These are phyloP conservation scores for Oreohelix idahoensis DNA, from an alignment of 1,140 invertebrate species.

Conservation along the genomic window DNA sequence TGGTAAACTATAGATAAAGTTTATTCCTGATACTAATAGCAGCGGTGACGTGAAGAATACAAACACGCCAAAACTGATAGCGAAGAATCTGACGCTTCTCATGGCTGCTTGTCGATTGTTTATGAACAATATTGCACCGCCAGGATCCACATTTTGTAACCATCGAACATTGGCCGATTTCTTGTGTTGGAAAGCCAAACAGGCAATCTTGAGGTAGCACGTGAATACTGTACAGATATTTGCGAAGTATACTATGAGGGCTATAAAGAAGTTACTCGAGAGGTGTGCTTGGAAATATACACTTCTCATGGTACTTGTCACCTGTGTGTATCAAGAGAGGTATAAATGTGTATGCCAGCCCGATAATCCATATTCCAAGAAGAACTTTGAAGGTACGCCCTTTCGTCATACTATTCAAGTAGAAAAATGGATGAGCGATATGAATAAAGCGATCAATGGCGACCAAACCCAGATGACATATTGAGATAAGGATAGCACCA, in stretches of 20 bases:
- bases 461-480: neutral
- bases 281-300: neutral
- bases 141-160: neutral
- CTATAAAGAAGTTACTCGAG: neutral
- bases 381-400: neutral
- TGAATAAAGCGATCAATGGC: neutral
- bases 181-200: neutral
- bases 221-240: neutral
- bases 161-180: neutral
- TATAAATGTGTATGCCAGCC: neutral
- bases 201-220: neutral
- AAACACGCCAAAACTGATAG: neutral
- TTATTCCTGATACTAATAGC: neutral
- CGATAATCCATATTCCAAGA: neutral
- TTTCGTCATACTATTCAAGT: neutral
- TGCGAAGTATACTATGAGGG: neutral
- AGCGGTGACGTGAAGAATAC: neutral
- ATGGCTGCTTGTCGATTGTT: neutral
- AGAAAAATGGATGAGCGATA: slow-evolving; percentile 1
- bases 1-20: neutral
- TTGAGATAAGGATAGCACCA: neutral
- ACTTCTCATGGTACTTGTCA: neutral
- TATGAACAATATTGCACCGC: neutral
- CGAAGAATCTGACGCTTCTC: slow-evolving; percentile 3
- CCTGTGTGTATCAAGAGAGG: neutral